Evolutionary conservation across 64 coral and sea anemone genomes (phyloP), one percentile per base, ranked within the genome.

Genomic region (Montipora capricornis): DNA sequence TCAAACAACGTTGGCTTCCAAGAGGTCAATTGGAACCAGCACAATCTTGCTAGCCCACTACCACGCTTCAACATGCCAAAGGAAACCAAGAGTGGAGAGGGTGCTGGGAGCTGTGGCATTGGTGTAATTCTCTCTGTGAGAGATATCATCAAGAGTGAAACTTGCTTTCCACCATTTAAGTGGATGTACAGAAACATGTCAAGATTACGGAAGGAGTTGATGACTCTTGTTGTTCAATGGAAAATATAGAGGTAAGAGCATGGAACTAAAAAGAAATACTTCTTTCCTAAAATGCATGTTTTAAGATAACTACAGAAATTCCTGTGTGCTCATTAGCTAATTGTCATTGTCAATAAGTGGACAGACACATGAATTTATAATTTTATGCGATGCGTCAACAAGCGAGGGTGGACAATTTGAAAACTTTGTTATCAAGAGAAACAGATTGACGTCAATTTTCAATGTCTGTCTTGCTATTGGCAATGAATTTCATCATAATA

Each of bases 51-150:
- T 68, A 5, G 12, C 2, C 82, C 82, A 19, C 49, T 86, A 2
- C 82, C 82, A 71, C 82, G 44, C 5, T 48, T 86, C 44, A 86
- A 86, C 26, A 75, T 87, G 84, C 84, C 84, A 20, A n/a, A 0
- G 5, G 69, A 87, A 52, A 69, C 66, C 20, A 74, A 13, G 22
- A 8, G 37, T 49, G 61, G 62, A 20, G 66, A 73, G 14, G 83
- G 83, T 73, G 16, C 44, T 87, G 62, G 8, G 48, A 87, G 84
- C 68, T 87, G 84, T 58, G 67, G 84, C 6, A 14, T 87, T 74
- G 84, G 68, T 19, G 82, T 87, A 1, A 73, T 87, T 22, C 68
- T 87, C 6, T 4, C 84, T 48, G 14, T 87, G 11, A 50, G 69
- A 50, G 67, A 75, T 19, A 53, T 73, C 5, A 74, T 73, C 3